Evolutionary conservation across 2,888 invertebrate genomes (phyloP).

Genomic region (Eledone cirrhosa): DNA sequence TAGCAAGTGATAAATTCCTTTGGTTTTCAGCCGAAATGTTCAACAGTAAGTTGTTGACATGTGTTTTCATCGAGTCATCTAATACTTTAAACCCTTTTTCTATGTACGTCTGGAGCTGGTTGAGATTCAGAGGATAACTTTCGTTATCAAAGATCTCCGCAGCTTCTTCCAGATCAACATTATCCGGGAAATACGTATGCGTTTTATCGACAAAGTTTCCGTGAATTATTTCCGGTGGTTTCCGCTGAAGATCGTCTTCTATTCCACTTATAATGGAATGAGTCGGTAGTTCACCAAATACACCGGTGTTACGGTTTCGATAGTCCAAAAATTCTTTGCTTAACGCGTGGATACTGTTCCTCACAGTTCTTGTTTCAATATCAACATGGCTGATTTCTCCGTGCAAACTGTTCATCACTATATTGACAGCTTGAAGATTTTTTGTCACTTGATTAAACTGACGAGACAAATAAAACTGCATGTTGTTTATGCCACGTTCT

Average conservation of each 20-base stretch:
- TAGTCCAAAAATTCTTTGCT: conserved; percentile 45
- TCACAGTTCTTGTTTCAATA: conserved; percentile 39
- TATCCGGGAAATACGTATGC: too few relatives aligned
- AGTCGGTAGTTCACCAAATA: conserved; percentile 41
- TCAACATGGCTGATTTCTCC: conserved; percentile 43
- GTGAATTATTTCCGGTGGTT: background rate
- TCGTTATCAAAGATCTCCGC: background rate
- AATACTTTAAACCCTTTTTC: background rate
- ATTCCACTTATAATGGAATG: background rate
- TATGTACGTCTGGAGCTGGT: background rate
- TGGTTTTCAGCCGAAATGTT: too few relatives aligned
- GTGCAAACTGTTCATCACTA: conserved; percentile 41
- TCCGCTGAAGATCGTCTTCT: conserved; percentile 31
- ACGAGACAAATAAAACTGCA: conserved; percentile 55
- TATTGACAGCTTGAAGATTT: conserved; percentile 45
- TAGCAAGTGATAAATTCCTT: too few relatives aligned
- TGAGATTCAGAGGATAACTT: background rate
- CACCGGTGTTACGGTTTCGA: conserved; percentile 41
- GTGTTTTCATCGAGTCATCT: background rate
- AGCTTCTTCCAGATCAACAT: background rate
- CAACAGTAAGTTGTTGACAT: too few relatives aligned
- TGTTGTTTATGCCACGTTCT: conserved; percentile 49
- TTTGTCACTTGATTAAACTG: conserved; percentile 53
- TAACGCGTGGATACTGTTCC: conserved; percentile 39
- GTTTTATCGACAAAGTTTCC: too few relatives aligned